phyloP scores from a whole-genome alignment of 92 coral and sea anemone species.

The Palythoa grandiflora region DNA sequence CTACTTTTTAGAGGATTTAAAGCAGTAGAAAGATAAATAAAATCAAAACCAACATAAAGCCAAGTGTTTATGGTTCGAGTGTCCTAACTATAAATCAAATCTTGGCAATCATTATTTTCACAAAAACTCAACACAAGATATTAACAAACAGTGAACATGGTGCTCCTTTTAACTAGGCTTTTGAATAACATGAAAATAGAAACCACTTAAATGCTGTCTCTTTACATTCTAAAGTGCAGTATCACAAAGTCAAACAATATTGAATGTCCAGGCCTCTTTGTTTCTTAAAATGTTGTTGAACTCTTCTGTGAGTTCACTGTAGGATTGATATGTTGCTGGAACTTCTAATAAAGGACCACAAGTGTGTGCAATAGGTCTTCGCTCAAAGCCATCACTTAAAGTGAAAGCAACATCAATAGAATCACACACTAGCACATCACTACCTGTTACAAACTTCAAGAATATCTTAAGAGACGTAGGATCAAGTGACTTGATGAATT shows the following conservation, averaged over 20 bases:
- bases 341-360: slow-evolving; percentile 54
- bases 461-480: slow-evolving; percentile 11
- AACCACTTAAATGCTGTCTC: slow-evolving; percentile 1
- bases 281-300: slow-evolving; percentile 57
- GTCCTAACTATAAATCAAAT: slow-evolving; percentile 7
- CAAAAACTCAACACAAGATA: slow-evolving; percentile 3
- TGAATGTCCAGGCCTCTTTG: slow-evolving; percentile 51
- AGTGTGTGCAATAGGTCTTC: slow-evolving; percentile 56
- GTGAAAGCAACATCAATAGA: not conserved
- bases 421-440: slow-evolving; percentile 13
- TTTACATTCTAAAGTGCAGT: slow-evolving; percentile 9
- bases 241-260: slow-evolving; percentile 53
- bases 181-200: not conserved
- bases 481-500: slow-evolving; percentile 12
- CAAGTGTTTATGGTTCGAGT: slow-evolving; percentile 20
- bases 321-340: slow-evolving; percentile 64
- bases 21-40: not conserved
- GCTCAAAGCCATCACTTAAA: slow-evolving; percentile 7
- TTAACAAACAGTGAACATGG: not conserved
- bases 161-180: not conserved
- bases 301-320: slow-evolving; percentile 64
- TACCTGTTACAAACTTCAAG: slow-evolving; percentile 24
- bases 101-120: slow-evolving; percentile 2
- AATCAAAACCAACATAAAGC: slow-evolving; percentile 6
- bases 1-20: too few relatives aligned